Conservation (phyloP, 1,140 invertebrate species). For the Sycobia sp. region DNA sequence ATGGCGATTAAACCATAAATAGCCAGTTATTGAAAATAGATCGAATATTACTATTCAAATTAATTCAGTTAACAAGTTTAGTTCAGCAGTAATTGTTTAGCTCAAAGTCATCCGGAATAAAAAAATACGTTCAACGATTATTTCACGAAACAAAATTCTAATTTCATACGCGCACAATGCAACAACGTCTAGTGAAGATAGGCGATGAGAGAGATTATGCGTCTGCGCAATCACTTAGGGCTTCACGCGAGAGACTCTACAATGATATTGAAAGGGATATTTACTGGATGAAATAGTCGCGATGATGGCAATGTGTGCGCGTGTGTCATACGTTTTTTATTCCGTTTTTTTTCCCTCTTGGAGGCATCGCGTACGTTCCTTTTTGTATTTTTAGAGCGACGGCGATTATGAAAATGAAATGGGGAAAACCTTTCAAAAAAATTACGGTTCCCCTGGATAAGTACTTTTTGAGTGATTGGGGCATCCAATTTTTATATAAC, state of each 20-base stretch:
- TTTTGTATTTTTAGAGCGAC: not conserved
- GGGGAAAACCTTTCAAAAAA: not conserved
- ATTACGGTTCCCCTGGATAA: not conserved
- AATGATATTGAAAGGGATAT: constrained; percentile 12
- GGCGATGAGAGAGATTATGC: too few relatives aligned
- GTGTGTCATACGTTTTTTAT: too few relatives aligned
- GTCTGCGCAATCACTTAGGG: constrained; percentile 29
- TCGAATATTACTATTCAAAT: too few relatives aligned
- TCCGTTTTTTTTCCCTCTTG: too few relatives aligned
- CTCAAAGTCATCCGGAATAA: too few relatives aligned
- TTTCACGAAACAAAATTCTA: not conserved
- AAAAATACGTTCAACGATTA: too few relatives aligned
- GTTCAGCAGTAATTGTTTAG: too few relatives aligned
- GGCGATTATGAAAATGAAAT: constrained; percentile 24
- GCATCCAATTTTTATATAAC: not conserved
- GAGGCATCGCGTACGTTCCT: too few relatives aligned
- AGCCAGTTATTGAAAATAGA: too few relatives aligned
- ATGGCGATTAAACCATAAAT: too few relatives aligned
- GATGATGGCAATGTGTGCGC: not conserved
- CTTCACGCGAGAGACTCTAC: not conserved
- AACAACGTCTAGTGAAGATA: too few relatives aligned
- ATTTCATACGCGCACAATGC: not conserved
- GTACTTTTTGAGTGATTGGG: constrained; percentile 11
- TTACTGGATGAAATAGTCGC: constrained; percentile 1
- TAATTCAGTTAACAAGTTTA: too few relatives aligned